Evolutionary conservation across 1,140 invertebrate species (phyloP).

Genomic region (Ylistrum balloti): DNA sequence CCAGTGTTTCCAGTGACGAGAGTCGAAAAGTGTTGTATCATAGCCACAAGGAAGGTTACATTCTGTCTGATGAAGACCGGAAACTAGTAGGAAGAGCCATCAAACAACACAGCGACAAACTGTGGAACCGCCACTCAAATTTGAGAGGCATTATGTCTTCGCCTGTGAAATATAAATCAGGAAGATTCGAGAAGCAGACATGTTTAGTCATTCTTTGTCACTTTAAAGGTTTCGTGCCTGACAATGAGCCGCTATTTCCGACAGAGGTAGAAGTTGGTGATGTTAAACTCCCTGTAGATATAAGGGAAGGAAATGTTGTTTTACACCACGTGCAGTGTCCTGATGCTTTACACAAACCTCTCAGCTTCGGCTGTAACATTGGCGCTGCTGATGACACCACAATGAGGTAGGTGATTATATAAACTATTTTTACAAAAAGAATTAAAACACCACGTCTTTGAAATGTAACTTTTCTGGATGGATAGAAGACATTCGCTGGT

Average conservation of each 20-base stretch:
- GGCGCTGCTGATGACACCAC: not conserved
- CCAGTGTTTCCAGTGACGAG: not conserved
- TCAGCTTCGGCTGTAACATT: not conserved
- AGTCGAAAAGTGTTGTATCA: not conserved
- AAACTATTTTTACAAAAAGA: too few species aligned
- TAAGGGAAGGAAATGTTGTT: not conserved
- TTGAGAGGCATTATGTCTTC: not conserved
- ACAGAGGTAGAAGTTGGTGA: not conserved
- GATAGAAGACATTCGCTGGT: too few species aligned
- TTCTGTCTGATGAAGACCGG: not conserved
- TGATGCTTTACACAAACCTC: not conserved
- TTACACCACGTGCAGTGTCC: not conserved
- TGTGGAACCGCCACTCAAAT: not conserved
- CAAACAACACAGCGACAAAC: slow-evolving; percentile 28
- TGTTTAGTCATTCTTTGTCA: not conserved
- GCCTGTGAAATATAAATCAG: not conserved
- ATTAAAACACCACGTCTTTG: too few species aligned
- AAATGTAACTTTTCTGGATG: too few species aligned
- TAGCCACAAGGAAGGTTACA: not conserved
- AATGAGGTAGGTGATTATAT: not conserved
- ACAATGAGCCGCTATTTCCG: not conserved
- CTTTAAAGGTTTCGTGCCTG: not conserved
- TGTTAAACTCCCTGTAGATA: not conserved
- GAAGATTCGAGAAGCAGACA: not conserved
- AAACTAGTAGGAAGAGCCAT: not conserved